Evolutionary conservation across 2,797 vertebrate species (phyloP), one percentile per base, ranked within the genome.

Genomic region (Spondyliosoma cantharus): DNA sequence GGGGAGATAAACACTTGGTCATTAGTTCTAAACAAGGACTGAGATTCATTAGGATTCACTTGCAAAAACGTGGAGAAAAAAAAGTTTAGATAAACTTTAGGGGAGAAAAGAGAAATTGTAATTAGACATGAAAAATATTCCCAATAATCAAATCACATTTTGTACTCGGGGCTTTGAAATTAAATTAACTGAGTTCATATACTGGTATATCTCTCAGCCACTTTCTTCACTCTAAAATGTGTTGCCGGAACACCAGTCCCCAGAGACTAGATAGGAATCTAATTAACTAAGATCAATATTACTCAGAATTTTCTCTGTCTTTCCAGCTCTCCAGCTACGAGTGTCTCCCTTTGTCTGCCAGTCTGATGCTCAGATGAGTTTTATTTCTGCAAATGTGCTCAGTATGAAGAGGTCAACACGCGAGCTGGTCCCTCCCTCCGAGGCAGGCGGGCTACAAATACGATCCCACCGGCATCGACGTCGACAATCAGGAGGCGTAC

Each of bases 251-350:
- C 89, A 91, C 77, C 61, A 60, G 81, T 90, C 92, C 90, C 92
- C 81, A 71, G 92, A 90, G 91, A 93, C 82, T 12, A 87, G 91
- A 92, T 92, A 87, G 93, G 92, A 95, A 95, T 95, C 92, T 94
- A 94, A 95, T 95, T 95, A 95, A 94, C 92, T 83, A 86, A 90
- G 94, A 95, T 95, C 95, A 94, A 95, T 95, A 95, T 86, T 88
- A 93, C 93, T 93, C 92, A 86, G 90, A 92, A 90, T 91, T 91
- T 86, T 93, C 91, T 90, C 90, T 84, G 87, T 93, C 89, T 93
- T 90, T 89, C 85, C 86, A 83, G 86, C 89, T 86, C 87, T 85
- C 82, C 87, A 72, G 89, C 87, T 90, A 74, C 87, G 61, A 16
- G 83, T 58, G 89, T 87, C 86, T 93, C 85, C 85, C 80, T 88